Conservation (phyloP, 2,113 vertebrate species). For the Rhabdornis inornatus region DNA sequence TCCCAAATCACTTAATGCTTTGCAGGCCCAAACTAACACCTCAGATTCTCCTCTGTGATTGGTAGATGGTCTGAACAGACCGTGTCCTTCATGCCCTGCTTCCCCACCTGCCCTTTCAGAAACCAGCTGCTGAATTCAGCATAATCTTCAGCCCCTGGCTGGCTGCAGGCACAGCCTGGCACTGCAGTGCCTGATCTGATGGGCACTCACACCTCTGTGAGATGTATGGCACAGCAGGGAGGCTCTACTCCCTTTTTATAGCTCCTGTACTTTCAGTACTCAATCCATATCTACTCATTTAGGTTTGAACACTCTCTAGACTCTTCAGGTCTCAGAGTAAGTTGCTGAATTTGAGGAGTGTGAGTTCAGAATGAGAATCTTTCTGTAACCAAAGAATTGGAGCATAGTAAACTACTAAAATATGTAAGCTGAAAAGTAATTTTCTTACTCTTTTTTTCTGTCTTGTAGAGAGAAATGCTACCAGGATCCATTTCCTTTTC, state of each 20-base stretch:
- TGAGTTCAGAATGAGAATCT: neutral
- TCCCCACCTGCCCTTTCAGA: neutral
- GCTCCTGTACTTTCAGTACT: neutral
- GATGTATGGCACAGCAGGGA: neutral
- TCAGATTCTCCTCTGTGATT: neutral
- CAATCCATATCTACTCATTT: neutral
- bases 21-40: neutral
- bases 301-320: neutral
- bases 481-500: neutral
- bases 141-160: neutral
- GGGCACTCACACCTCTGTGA: neutral
- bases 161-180: neutral
- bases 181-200: neutral
- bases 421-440: neutral
- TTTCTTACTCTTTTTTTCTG: neutral
- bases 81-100: neutral
- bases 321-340: neutral
- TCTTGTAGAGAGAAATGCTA: neutral
- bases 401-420: neutral
- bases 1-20: neutral
- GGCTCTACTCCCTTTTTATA: neutral
- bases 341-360: neutral
- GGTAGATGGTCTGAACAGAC: neutral
- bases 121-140: neutral
- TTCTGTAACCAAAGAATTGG: neutral